Conservation (phyloP, 2,888 invertebrate genomes). For the Rhagium mordax region DNA sequence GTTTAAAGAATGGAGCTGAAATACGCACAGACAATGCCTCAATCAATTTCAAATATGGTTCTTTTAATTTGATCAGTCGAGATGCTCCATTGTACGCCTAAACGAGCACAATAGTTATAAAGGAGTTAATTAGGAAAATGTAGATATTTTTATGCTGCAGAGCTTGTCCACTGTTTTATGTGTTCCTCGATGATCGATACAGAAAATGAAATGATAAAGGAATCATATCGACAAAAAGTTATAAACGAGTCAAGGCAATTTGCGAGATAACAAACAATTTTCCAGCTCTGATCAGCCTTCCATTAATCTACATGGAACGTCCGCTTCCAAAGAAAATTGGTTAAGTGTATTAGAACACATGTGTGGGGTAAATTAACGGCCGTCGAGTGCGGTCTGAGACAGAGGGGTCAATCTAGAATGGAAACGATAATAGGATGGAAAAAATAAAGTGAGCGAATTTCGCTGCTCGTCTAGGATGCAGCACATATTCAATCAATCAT, state of each 20-base stretch:
- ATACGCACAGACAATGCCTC: not conserved
- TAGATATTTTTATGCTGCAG: no score
- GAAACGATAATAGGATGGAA: conserved; percentile 43
- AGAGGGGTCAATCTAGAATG: conserved; percentile 32
- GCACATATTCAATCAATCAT: conserved; percentile 46
- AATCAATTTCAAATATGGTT: not conserved
- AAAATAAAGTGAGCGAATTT: conserved; percentile 42
- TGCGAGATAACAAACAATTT: not conserved
- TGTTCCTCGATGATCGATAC: not conserved
- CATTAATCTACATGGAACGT: conserved; percentile 42
- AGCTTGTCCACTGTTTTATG: not conserved
- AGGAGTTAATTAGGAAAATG: no score
- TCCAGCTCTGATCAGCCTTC: conserved; percentile 5
- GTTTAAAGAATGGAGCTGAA: conserved; percentile 1
- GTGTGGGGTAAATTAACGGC: conserved; percentile 37
- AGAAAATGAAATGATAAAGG: not conserved
- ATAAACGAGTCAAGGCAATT: not conserved
- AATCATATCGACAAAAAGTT: not conserved
- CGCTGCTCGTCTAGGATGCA: conserved; percentile 32
- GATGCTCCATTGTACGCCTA: no score
- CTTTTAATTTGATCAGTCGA: not conserved
- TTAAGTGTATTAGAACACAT: conserved; percentile 46
- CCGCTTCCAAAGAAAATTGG: conserved; percentile 24
- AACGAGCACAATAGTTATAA: no score
- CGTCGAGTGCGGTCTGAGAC: conserved; percentile 11